A percentile compares a stretch with the other conserved stretches of the same genome.
These are phyloP conservation scores for Melanostigma gelatinosum DNA, from an alignment of 2,113 vertebrate genomes.

Conservation along the genomic window DNA sequence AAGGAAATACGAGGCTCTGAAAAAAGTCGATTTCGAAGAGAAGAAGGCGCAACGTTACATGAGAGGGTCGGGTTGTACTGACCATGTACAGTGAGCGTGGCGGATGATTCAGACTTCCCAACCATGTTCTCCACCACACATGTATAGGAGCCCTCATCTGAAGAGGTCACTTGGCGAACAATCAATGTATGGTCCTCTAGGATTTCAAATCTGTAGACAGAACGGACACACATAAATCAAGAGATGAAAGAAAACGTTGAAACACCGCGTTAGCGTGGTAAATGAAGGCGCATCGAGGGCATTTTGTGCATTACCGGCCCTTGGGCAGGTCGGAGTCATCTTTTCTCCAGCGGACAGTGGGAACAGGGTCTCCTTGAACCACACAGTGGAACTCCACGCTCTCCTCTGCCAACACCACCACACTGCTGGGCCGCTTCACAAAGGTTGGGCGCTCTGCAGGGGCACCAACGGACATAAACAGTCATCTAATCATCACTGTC, in stretches of 20 bases:
- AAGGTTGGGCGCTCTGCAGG: slow-evolving; percentile 88
- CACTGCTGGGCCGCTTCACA: slow-evolving; percentile 90
- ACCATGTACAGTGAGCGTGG: slow-evolving; percentile 95
- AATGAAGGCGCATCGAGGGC: slow-evolving; percentile 22
- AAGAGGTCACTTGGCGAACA: slow-evolving; percentile 88
- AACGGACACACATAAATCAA: slow-evolving; percentile 32
- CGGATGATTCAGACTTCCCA: slow-evolving; percentile 93
- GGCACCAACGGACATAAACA: slow-evolving; percentile 5
- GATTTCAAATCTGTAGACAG: slow-evolving; percentile 88
- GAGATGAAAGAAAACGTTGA: slow-evolving; percentile 49
- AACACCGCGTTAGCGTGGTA: slow-evolving; percentile 16
- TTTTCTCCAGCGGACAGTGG: slow-evolving; percentile 94
- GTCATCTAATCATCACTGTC: neutral
- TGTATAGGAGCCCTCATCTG: slow-evolving; percentile 93
- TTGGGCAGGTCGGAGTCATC: slow-evolving; percentile 93
- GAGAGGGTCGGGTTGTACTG: slow-evolving; percentile 46
- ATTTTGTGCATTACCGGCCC: slow-evolving; percentile 84
- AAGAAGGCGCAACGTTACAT: neutral
- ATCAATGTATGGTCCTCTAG: slow-evolving; percentile 93
- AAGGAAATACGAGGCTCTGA: slow-evolving; percentile 5
- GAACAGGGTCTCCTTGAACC: slow-evolving; percentile 92
- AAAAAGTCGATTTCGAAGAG: slow-evolving; percentile 20
- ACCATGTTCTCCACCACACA: slow-evolving; percentile 98
- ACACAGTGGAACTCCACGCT: slow-evolving; percentile 92
- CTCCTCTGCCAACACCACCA: slow-evolving; percentile 91